Base-by-base conservation (phyloP, 2,113 vertebrate species). In the Microcebus jonahi region DNA sequence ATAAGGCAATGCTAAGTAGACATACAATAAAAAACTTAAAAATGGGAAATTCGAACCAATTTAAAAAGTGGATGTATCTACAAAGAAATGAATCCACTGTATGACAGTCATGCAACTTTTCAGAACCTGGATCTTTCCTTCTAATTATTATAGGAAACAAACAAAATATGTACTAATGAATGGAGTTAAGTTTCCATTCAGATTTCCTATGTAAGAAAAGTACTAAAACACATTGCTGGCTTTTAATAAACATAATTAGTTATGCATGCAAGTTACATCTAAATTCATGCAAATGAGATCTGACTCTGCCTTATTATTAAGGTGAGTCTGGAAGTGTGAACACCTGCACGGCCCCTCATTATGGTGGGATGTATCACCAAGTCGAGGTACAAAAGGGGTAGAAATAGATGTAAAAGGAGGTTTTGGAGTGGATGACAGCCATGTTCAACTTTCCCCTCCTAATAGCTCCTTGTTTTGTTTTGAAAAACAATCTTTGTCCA, bases 221-320 rank as follows among this genome's bases (percentile, higher is more conserved):
- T 92, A 9, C 23, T 85, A 0, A 73, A 96, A 90, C 29, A 34
- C 50, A 0, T 61, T 42, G 27, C 82, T 87, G 63, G n/a, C 65
- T 86, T 67, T 80, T 50, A 70, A 45, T 29, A 31, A 88, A 95
- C 29, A 84, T 61, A 91, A 68, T 20, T 70, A 96, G 65, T 87
- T 90, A 90, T 34, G 31, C 36, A 94, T 83, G 31, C 15, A 87
- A 92, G 42, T 96, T 77, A 48, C 90, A 53, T 94, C 94, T 96
- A 96, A 88, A 42, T 83, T 95, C 42, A 45, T 55, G 86, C 57
- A 48, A 97, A 91, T 57, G 50, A 86, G 94, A 91, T 86, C 92
- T 83, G 65, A 89, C 89, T 97, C 91, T 82, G 45, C 68, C 63
- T 86, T 79, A 61, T 31, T 97, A 63, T 96, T 45, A 86, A 96